A percentile compares a stretch with the other conserved stretches of the same genome.
Evolutionary conservation across 2,113 vertebrate genomes (phyloP).

Genomic region (Forbesichthys papilliferus): DNA sequence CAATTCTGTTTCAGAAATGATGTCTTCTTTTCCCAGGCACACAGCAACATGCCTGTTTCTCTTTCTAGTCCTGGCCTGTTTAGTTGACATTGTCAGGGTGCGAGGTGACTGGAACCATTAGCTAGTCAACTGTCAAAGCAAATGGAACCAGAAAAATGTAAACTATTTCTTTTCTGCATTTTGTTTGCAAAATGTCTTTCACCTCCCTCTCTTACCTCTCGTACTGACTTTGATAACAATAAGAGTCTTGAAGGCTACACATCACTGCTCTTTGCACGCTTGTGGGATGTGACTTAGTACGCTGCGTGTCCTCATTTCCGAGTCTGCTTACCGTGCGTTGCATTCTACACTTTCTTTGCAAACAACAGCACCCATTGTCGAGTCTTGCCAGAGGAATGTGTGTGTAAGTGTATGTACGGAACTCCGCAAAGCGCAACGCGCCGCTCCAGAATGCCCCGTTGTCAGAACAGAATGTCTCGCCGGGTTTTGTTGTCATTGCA

Average conservation of each 20-base stretch:
- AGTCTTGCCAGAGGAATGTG: conserved; percentile 18
- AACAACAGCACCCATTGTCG: neutral
- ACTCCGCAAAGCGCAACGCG: too few relatives aligned
- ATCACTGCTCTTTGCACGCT: conserved; percentile 4
- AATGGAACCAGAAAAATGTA: too few relatives aligned
- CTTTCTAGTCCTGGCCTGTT: conserved; percentile 28
- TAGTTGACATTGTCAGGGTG: conserved; percentile 13
- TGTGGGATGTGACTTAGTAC: neutral
- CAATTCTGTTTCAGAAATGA: conserved; percentile 46
- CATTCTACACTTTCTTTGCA: neutral
- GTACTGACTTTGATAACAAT: conserved; percentile 21
- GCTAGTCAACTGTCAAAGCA: conserved; percentile 18
- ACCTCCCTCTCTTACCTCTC: neutral
- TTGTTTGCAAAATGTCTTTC: neutral
- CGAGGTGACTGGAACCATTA: conserved; percentile 50
- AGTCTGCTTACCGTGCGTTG: conserved; percentile 1
- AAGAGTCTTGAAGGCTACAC: neutral
- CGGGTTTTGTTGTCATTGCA: conserved; percentile 2
- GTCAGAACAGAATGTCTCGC: neutral
- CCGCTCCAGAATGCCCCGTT: neutral
- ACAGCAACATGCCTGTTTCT: conserved; percentile 22
- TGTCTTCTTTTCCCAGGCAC: conserved; percentile 39
- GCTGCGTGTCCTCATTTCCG: neutral
- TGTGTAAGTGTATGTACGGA: conserved; percentile 12
- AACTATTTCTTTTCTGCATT: neutral